phyloP scores from a whole-genome alignment of 1,140 invertebrate genomes.

The Aphis gossypii region DNA sequence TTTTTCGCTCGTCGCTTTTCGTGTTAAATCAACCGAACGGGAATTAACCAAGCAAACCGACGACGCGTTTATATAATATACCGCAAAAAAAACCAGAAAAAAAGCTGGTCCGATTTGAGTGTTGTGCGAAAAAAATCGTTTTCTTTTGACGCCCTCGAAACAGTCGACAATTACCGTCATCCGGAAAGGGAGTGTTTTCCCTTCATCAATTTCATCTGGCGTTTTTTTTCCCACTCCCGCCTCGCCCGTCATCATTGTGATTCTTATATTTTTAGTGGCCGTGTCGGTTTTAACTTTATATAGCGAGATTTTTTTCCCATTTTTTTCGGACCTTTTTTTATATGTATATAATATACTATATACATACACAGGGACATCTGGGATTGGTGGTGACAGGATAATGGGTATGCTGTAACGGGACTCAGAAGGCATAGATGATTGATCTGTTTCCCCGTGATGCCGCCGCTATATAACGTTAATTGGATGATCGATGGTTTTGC shows the following conservation, averaged over 20 bases:
- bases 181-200: conserved; percentile 54
- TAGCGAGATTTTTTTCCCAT: conserved; percentile 3
- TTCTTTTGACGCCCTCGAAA: conserved; percentile 55
- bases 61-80: not conserved
- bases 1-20: conserved; percentile 5
- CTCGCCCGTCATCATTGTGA: not conserved
- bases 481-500: conserved; percentile 54
- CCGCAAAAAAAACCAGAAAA: conserved; percentile 39
- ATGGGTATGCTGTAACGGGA: conserved; percentile 42
- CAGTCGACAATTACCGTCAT: conserved; percentile 57
- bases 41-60: conserved; percentile 50
- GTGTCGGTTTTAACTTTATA: conserved; percentile 45
- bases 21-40: conserved; percentile 55
- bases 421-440: conserved; percentile 44
- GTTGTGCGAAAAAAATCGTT: conserved; percentile 52
- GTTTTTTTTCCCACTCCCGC: not conserved
- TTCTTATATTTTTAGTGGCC: conserved; percentile 57
- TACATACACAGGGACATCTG: conserved; percentile 42
- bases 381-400: conserved; percentile 56
- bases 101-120: conserved; percentile 35
- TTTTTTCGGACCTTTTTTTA: conserved; percentile 50
- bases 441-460: conserved; percentile 42
- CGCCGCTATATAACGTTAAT: conserved; percentile 47
- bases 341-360: not conserved
- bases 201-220: conserved; percentile 54